Conservation (phyloP, 2,797 vertebrate species). For the Siniperca scherzeri region DNA sequence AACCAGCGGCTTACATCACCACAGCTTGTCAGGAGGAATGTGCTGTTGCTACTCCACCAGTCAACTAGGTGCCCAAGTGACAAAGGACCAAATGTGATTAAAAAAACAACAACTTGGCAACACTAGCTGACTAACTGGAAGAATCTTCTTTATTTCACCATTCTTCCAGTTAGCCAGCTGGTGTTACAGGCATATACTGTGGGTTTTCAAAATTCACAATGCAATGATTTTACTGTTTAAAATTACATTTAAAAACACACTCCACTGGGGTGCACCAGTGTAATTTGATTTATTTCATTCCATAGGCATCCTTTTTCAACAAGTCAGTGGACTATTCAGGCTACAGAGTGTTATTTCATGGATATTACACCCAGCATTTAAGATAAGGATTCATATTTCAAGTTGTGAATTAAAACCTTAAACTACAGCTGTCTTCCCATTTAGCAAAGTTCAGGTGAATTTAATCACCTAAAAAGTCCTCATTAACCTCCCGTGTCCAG, state of each 20-base stretch:
- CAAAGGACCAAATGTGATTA: neutral
- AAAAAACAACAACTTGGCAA: neutral
- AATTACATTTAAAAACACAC: slow-evolving; percentile 23
- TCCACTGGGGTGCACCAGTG: neutral
- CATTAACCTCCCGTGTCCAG: slow-evolving; percentile 9
- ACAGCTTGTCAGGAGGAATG: neutral
- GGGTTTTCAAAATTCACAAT: neutral
- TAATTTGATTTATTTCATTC: slow-evolving; percentile 21
- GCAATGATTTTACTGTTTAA: slow-evolving; percentile 10
- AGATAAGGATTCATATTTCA: slow-evolving; percentile 13
- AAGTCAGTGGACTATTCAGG: neutral
- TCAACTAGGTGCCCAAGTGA: neutral
- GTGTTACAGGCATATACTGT: neutral
- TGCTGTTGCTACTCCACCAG: neutral
- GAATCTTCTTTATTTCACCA: neutral
- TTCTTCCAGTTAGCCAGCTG: neutral
- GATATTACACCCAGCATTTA: slow-evolving; percentile 22
- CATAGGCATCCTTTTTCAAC: slow-evolving; percentile 8
- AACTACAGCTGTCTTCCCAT: neutral
- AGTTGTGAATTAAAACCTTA: slow-evolving; percentile 16
- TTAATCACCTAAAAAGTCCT: slow-evolving; percentile 22
- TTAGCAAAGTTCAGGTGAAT: slow-evolving; percentile 18
- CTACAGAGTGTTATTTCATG: slow-evolving; percentile 32
- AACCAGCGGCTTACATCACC: neutral
- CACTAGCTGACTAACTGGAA: neutral